Conservation (phyloP, 2,113 vertebrate genomes). For the Sclerurus mexicanus region DNA sequence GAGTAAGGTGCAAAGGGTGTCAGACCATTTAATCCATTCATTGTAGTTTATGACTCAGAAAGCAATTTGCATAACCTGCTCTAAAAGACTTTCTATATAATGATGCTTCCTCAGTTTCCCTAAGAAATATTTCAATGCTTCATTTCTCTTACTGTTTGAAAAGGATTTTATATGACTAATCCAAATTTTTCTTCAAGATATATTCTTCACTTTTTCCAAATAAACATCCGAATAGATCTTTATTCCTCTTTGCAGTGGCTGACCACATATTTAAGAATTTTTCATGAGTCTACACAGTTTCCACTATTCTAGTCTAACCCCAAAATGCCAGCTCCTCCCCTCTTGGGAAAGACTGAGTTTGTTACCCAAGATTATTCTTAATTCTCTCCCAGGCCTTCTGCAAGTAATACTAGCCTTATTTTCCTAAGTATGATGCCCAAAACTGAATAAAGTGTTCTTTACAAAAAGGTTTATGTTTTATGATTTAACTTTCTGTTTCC, state of each 20-base stretch:
- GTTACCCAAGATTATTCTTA: background rate
- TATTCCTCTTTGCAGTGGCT: background rate
- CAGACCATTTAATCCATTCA: background rate
- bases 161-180: background rate
- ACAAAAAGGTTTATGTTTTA: background rate
- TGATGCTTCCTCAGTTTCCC: constrained; percentile 13
- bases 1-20: background rate
- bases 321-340: background rate
- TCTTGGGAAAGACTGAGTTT: background rate
- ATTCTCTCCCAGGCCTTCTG: background rate
- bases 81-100: background rate
- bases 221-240: background rate
- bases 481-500: background rate
- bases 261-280: background rate
- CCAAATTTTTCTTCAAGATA: background rate
- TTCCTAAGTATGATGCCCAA: background rate
- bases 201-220: background rate
- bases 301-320: background rate
- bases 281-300: background rate
- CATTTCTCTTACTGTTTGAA: background rate
- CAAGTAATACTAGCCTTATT: background rate
- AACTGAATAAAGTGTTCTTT: background rate
- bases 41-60: background rate
- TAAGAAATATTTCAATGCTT: background rate
- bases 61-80: background rate